Conservation (phyloP, 2,113 vertebrate species). For the Labeo rohita region DNA sequence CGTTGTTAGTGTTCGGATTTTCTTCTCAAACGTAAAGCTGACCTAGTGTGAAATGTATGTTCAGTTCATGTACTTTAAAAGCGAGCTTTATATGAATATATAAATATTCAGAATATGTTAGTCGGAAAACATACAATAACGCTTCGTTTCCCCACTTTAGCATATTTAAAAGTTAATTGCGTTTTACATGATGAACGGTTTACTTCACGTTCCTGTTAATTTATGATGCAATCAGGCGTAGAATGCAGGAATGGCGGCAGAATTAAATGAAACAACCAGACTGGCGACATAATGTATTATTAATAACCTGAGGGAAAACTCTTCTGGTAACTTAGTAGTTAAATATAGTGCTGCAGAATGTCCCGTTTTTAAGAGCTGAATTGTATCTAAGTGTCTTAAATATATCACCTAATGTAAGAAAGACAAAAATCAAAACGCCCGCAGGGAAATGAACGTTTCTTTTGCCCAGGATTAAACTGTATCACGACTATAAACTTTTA, state of each 20-base stretch:
- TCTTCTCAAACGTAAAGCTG: not conserved
- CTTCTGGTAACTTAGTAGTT: constrained; percentile 50
- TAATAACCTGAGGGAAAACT: constrained; percentile 70
- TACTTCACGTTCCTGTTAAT: constrained; percentile 24
- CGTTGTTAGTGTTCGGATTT: not conserved
- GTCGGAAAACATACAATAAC: not conserved
- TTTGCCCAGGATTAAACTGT: not conserved
- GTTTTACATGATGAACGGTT: constrained; percentile 20
- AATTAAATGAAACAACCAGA: constrained; percentile 67
- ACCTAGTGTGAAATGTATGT: not conserved
- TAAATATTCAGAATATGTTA: not conserved
- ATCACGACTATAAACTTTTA: not conserved
- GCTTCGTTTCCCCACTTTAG: not conserved
- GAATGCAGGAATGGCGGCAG: constrained; percentile 69
- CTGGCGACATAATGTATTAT: constrained; percentile 69
- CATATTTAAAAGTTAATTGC: constrained; percentile 12
- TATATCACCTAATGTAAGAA: not conserved
- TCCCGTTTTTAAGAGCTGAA: no score
- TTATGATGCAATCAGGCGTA: constrained; percentile 63
- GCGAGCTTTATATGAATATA: not conserved
- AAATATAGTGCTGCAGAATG: constrained; percentile 46
- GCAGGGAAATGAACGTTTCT: not conserved
- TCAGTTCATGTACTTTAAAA: not conserved
- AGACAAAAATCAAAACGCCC: not conserved
- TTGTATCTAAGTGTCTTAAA: not conserved